These are phyloP conservation scores for Scomber japonicus DNA, from an alignment of 2,113 vertebrate species.

Conservation along the genomic window DNA sequence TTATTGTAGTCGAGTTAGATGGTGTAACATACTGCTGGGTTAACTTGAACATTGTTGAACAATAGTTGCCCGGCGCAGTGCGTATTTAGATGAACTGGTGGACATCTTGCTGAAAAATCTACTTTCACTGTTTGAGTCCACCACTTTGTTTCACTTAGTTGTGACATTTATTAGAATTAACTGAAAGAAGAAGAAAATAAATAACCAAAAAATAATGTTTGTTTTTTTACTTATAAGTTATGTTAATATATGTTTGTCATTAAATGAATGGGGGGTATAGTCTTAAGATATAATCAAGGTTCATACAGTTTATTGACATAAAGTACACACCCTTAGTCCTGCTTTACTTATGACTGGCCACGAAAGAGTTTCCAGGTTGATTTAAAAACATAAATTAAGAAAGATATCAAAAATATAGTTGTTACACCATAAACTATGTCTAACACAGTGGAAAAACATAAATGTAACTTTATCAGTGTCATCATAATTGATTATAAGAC, in stretches of 20 bases:
- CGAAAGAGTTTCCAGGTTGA: not conserved
- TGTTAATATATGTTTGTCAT: slow-evolving; percentile 1
- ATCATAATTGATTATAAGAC: not conserved
- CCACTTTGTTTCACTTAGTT: not conserved
- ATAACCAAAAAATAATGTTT: not conserved
- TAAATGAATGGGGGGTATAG: not conserved
- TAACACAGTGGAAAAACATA: not conserved
- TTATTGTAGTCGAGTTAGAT: slow-evolving; percentile 3
- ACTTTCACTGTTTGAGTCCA: slow-evolving; percentile 17
- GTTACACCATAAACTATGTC: not conserved
- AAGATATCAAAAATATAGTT: not conserved
- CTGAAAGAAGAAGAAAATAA: slow-evolving; percentile 1
- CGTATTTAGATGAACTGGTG: slow-evolving; percentile 26
- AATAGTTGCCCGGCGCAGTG: slow-evolving; percentile 16
- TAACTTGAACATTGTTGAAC: slow-evolving; percentile 35
- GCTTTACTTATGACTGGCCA: no score
- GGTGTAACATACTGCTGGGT: slow-evolving; percentile 4
- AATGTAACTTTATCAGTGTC: not conserved
- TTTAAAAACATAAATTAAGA: not conserved
- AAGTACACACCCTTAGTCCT: not conserved
- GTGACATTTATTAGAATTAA: not conserved
- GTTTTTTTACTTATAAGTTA: not conserved
- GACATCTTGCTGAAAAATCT: not conserved
- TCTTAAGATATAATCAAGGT: not conserved
- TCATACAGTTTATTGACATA: not conserved